Evolutionary conservation across 2,888 invertebrate genomes (phyloP).

Genomic region (Crepidodera aurea): DNA sequence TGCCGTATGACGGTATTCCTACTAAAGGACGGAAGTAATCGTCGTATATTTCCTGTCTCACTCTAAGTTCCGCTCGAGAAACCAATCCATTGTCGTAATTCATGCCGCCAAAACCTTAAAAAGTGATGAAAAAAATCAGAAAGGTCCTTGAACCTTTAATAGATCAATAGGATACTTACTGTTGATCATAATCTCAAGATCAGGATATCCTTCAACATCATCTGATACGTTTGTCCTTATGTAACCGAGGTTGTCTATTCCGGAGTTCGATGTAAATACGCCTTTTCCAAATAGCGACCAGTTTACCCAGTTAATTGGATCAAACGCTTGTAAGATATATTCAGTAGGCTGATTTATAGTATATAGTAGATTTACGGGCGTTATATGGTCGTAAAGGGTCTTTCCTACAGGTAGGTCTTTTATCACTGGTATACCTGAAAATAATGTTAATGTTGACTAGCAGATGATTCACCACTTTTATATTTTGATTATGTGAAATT

Average conservation of each 20-base stretch:
- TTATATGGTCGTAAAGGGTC: slow-evolving; percentile 73
- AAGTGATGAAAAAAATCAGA: no score
- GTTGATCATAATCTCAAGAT: slow-evolving; percentile 70
- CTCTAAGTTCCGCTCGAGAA: slow-evolving; percentile 24
- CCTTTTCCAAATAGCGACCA: slow-evolving; percentile 54
- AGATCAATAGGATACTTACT: slow-evolving; percentile 22
- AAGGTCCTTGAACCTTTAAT: neutral
- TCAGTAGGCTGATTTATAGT: slow-evolving; percentile 61
- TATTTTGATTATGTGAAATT: no score
- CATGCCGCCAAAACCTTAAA: slow-evolving; percentile 62
- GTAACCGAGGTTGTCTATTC: slow-evolving; percentile 66
- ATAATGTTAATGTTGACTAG: no score
- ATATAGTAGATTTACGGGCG: slow-evolving; percentile 68
- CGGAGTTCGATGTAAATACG: slow-evolving; percentile 66
- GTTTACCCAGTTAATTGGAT: slow-evolving; percentile 15
- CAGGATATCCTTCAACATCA: slow-evolving; percentile 65
- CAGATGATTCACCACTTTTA: no score
- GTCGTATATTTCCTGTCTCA: slow-evolving; percentile 60
- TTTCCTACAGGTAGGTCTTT: slow-evolving; percentile 72
- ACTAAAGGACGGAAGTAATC: slow-evolving; percentile 65
- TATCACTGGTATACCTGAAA: slow-evolving; percentile 65
- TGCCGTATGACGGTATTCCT: slow-evolving; percentile 59
- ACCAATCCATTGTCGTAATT: slow-evolving; percentile 32
- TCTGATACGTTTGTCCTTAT: slow-evolving; percentile 66
- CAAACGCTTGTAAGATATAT: slow-evolving; percentile 51